Evolutionary conservation across 2,113 vertebrate genomes (phyloP).

Genomic region (cattle (Bos taurus)): DNA sequence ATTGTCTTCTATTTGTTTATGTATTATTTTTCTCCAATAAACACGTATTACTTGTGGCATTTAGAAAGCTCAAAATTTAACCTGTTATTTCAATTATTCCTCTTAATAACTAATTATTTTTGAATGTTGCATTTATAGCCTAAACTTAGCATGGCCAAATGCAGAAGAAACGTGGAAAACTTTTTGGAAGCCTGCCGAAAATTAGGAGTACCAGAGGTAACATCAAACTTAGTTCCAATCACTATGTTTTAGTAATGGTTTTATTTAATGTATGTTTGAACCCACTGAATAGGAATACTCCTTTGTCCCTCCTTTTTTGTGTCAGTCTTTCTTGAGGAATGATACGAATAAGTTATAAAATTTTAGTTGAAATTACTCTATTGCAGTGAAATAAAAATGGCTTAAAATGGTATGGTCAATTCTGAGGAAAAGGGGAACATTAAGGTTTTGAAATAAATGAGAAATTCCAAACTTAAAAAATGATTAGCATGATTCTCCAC

Average conservation of each 20-base stretch:
- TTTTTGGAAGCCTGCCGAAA: constrained; percentile 96
- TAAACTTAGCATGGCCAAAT: constrained; percentile 99
- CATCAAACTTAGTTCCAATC: constrained; percentile 51
- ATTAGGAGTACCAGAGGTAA: constrained; percentile 95
- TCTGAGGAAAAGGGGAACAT: not conserved
- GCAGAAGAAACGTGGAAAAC: constrained; percentile 97
- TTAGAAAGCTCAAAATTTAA: not conserved
- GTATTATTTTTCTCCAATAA: not conserved
- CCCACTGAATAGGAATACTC: not conserved
- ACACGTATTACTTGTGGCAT: not conserved
- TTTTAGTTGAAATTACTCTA: not conserved
- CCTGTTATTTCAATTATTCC: not conserved
- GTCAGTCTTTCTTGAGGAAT: not conserved
- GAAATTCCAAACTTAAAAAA: not conserved
- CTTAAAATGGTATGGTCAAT: not conserved
- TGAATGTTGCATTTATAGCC: constrained; percentile 83
- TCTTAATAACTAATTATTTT: constrained; percentile 11
- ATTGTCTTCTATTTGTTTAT: not conserved
- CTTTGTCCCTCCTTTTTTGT: not conserved
- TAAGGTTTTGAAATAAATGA: constrained; percentile 4
- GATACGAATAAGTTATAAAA: not conserved
- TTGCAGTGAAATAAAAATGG: not conserved
- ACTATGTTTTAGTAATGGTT: not conserved
- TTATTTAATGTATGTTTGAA: not conserved
- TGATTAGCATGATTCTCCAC: not conserved